phyloP scores from a whole-genome alignment of 2,113 vertebrate species.

The Corythoichthys intestinalis region DNA sequence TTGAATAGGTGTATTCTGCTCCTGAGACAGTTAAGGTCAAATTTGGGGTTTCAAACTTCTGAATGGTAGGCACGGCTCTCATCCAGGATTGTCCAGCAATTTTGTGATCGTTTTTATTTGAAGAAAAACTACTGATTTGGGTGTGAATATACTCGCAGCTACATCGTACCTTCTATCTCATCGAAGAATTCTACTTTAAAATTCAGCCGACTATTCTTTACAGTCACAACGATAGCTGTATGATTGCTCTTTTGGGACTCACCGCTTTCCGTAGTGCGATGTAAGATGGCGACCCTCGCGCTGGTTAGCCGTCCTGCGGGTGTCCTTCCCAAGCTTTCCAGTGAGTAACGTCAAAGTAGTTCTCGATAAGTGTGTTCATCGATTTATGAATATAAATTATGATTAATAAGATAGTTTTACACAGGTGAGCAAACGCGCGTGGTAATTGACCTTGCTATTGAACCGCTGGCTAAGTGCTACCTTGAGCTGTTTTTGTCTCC shows the following conservation, averaged over 20 bases:
- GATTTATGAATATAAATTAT: background rate
- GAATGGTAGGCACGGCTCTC: background rate
- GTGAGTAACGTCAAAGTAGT: slow-evolving; percentile 51
- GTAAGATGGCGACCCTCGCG: slow-evolving; percentile 67
- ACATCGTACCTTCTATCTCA: no score
- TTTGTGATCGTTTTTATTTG: slow-evolving; percentile 26
- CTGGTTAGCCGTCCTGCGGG: slow-evolving; percentile 69
- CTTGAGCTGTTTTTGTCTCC: slow-evolving; percentile 3
- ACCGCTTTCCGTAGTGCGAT: slow-evolving; percentile 44
- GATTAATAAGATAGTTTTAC: no score
- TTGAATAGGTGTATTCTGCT: no score
- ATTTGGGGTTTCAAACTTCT: background rate
- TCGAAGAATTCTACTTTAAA: no score
- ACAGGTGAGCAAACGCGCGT: rapidly evolving
- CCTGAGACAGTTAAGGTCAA: no score
- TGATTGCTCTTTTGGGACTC: slow-evolving; percentile 33
- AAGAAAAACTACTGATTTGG: slow-evolving; percentile 36
- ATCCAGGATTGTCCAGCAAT: background rate
- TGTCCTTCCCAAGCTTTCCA: slow-evolving; percentile 73
- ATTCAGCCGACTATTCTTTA: no score
- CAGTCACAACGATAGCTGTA: no score
- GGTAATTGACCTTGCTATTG: slow-evolving; percentile 61
- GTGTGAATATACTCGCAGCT: background rate
- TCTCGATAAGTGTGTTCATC: rapidly evolving
- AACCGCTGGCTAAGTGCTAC: background rate